A percentile compares a stretch with the other conserved stretches of the same genome.
phyloP scores from a whole-genome alignment of 2,113 vertebrate genomes.

The Prunella himalayana region DNA sequence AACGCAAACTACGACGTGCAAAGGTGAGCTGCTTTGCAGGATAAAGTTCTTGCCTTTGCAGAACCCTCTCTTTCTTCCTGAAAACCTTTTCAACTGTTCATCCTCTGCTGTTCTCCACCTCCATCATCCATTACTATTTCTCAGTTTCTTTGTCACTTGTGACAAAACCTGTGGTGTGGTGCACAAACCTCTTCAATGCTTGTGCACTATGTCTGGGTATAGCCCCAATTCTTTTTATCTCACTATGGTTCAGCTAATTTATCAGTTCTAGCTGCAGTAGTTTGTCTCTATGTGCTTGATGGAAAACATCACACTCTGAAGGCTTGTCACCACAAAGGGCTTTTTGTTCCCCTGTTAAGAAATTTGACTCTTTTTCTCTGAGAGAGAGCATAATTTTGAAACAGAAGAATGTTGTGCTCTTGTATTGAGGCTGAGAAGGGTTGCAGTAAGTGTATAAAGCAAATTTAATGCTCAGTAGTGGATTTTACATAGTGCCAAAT shows the following conservation, averaged over 20 bases:
- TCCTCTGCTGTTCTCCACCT: neutral
- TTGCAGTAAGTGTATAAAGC: neutral
- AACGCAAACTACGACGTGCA: slow-evolving; percentile 96
- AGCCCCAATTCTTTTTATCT: neutral
- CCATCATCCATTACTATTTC: neutral
- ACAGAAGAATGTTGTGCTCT: neutral
- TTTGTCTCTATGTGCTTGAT: neutral
- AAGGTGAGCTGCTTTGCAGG: slow-evolving; percentile 71
- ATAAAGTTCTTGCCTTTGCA: neutral
- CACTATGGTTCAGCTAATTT: neutral
- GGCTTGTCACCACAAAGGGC: neutral
- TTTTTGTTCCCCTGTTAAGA: slow-evolving; percentile 3
- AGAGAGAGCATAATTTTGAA: neutral
- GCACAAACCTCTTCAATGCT: neutral
- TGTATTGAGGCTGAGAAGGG: neutral
- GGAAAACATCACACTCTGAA: neutral
- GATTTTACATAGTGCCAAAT: neutral
- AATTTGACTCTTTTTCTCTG: neutral
- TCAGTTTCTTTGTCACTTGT: neutral
- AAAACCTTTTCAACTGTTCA: neutral
- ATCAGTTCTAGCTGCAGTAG: neutral
- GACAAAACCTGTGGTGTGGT: neutral
- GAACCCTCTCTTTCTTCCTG: neutral
- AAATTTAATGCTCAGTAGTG: neutral
- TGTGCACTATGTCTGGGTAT: rapidly evolving